phyloP scores from a whole-genome alignment of 2,113 vertebrate species.

The Perca flavescens region DNA sequence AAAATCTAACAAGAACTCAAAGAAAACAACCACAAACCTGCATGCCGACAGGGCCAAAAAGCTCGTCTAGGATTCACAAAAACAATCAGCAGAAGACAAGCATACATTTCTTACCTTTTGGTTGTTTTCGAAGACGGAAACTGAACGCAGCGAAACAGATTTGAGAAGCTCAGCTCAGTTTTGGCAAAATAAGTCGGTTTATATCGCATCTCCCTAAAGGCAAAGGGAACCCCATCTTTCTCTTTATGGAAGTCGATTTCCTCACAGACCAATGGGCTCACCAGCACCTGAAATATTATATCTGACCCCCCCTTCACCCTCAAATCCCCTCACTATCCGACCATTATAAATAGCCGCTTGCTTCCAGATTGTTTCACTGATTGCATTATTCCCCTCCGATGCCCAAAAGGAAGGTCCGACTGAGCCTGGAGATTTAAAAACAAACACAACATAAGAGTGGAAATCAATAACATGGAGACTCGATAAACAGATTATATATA shows the following conservation, averaged over 20 bases:
- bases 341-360: slow-evolving; percentile 79
- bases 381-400: slow-evolving; percentile 28
- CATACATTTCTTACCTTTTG: slow-evolving; percentile 63
- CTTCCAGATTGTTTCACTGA: slow-evolving; percentile 60
- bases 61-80: background rate
- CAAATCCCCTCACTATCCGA: slow-evolving; percentile 52
- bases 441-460: background rate
- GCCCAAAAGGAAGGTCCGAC: background rate
- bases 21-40: background rate
- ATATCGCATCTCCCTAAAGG: slow-evolving; percentile 89
- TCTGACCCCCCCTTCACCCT: slow-evolving; percentile 39
- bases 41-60: background rate
- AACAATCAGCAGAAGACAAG: background rate
- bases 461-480: background rate
- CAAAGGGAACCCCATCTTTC: slow-evolving; percentile 85
- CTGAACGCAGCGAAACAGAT: slow-evolving; percentile 53
- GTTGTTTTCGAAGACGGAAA: slow-evolving; percentile 26
- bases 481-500: background rate
- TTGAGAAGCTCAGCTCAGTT: slow-evolving; percentile 47
- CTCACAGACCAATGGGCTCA: slow-evolving; percentile 90
- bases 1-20: background rate
- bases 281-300: slow-evolving; percentile 78
- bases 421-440: background rate
- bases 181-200: slow-evolving; percentile 84
- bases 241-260: slow-evolving; percentile 92